phyloP scores from a whole-genome alignment of 2,113 vertebrate genomes.

The Turnix velox region DNA sequence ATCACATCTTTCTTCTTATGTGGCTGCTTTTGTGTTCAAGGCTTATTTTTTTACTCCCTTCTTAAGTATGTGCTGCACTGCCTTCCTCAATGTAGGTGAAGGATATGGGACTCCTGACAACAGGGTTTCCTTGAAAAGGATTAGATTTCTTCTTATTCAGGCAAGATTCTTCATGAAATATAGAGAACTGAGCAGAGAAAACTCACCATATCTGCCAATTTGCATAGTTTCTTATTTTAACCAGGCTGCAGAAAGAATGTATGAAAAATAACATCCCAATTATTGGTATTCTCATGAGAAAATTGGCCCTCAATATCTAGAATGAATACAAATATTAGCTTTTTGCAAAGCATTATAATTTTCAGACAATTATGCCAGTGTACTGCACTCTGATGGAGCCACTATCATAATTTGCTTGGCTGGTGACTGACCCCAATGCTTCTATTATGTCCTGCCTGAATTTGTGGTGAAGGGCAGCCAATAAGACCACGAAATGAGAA shows the following conservation, averaged over 20 bases:
- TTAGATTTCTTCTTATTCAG: background rate
- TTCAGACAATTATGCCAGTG: background rate
- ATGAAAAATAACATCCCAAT: background rate
- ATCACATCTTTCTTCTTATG: background rate
- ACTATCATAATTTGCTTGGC: background rate
- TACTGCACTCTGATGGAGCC: background rate
- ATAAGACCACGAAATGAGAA: background rate
- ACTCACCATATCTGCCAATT: background rate
- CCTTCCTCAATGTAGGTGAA: background rate
- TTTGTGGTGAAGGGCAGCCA: background rate
- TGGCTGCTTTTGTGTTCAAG: background rate
- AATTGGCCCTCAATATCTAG: background rate
- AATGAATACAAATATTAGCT: constrained; percentile 7
- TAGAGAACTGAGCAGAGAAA: background rate
- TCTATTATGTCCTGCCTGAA: background rate
- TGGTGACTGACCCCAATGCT: background rate
- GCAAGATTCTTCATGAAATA: background rate
- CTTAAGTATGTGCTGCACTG: background rate
- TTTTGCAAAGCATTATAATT: background rate
- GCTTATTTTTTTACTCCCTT: background rate
- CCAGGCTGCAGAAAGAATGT: background rate
- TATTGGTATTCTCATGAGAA: constrained; percentile 2
- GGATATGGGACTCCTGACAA: background rate
- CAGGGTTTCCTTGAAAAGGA: background rate
- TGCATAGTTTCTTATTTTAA: background rate